Conservation (phyloP, 2,797 vertebrate genomes). For the Chelmon rostratus region DNA sequence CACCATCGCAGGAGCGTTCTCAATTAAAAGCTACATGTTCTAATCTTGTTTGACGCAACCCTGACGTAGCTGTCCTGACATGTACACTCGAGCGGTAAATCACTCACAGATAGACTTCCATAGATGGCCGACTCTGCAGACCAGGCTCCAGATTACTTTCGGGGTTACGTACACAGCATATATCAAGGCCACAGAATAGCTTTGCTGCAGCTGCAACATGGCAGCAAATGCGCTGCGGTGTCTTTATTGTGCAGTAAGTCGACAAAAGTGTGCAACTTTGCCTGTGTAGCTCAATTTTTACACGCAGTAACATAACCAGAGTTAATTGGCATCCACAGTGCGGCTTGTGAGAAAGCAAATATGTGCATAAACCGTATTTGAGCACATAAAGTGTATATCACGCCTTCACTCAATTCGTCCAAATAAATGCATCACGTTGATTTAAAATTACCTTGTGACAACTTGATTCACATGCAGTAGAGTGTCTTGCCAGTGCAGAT, state of each 20-base stretch:
- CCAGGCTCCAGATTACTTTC: slow-evolving; percentile 53
- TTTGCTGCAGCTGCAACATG: slow-evolving; percentile 20
- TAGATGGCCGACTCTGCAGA: slow-evolving; percentile 36
- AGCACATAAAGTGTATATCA: slow-evolving; percentile 22
- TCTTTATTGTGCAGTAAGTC: not conserved
- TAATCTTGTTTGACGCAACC: slow-evolving; percentile 66
- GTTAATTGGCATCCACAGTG: slow-evolving; percentile 1
- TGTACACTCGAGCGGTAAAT: slow-evolving; percentile 75
- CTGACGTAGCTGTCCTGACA: slow-evolving; percentile 66
- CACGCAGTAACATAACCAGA: accelerated
- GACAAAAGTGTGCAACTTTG: not conserved
- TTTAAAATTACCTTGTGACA: slow-evolving; percentile 68
- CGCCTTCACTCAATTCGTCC: slow-evolving; percentile 31
- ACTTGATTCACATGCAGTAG: slow-evolving; percentile 58
- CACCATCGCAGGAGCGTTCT: slow-evolving; percentile 41
- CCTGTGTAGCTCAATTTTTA: slow-evolving; percentile 8
- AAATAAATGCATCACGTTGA: slow-evolving; percentile 70
- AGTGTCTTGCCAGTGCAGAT: slow-evolving; percentile 46
- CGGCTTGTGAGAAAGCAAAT: not conserved
- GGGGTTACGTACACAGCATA: slow-evolving; percentile 17
- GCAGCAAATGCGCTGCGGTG: not conserved
- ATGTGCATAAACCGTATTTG: slow-evolving; percentile 1
- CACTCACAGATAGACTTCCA: slow-evolving; percentile 55
- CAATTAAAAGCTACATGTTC: slow-evolving; percentile 78
- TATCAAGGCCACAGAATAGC: slow-evolving; percentile 1